These are phyloP conservation scores for Rafetus swinhoei DNA, from an alignment of 2,113 vertebrate species.

Conservation along the genomic window DNA sequence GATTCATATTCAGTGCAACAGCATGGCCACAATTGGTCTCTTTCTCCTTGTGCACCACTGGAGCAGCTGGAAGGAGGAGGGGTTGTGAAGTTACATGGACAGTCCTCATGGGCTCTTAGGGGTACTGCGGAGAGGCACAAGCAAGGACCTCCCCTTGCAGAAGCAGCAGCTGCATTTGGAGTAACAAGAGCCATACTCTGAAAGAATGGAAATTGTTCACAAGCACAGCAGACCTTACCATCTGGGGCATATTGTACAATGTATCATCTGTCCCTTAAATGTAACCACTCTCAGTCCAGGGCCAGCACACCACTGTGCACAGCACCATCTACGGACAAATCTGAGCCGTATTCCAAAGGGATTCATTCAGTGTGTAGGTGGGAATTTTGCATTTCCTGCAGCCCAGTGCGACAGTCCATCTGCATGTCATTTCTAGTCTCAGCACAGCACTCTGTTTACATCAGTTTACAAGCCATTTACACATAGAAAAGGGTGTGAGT, in stretches of 20 bases:
- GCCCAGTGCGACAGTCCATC: background rate
- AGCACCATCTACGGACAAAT: too few relatives aligned
- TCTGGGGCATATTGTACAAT: too few relatives aligned
- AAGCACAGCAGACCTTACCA: too few relatives aligned
- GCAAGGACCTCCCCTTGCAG: background rate
- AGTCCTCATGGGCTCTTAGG: background rate
- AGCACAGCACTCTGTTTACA: too few relatives aligned
- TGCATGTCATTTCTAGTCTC: background rate
- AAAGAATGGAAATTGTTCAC: too few relatives aligned
- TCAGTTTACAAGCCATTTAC: background rate
- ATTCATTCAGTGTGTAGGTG: background rate
- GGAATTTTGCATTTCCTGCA: background rate
- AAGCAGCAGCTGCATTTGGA: background rate
- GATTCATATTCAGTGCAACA: background rate
- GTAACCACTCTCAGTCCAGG: too few relatives aligned
- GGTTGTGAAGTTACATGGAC: background rate
- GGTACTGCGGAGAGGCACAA: background rate
- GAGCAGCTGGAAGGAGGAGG: background rate
- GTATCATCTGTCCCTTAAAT: too few relatives aligned
- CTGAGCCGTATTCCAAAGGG: too few relatives aligned
- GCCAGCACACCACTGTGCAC: too few relatives aligned
- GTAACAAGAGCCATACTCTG: background rate
- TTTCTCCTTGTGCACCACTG: background rate
- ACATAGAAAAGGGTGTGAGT: background rate
- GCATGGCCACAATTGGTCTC: background rate